These are phyloP conservation scores for Cygnus atratus DNA, from an alignment of 2,113 vertebrate species.

Conservation along the genomic window DNA sequence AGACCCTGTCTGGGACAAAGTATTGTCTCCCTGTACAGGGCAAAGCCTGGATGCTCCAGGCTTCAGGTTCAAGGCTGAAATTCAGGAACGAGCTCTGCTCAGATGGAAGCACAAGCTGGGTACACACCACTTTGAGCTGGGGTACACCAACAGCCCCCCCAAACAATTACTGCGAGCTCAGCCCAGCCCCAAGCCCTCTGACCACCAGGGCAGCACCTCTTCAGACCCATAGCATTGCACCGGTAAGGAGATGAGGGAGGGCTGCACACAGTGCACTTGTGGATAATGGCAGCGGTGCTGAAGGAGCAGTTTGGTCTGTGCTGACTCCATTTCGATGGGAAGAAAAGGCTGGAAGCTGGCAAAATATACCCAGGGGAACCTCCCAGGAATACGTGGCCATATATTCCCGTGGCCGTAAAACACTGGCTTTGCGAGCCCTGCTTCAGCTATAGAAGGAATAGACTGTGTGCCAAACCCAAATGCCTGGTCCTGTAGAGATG, in stretches of 20 bases:
- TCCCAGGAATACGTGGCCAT: neutral
- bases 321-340: neutral
- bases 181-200: neutral
- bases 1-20: neutral
- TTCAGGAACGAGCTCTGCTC: neutral
- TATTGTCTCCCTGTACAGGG: neutral
- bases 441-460: neutral
- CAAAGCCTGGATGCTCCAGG: neutral
- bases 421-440: neutral
- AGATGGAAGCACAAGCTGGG: neutral
- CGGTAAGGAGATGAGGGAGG: neutral
- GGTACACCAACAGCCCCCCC: neutral
- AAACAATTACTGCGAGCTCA: neutral
- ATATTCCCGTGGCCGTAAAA: no score
- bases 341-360: neutral
- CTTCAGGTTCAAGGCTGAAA: neutral
- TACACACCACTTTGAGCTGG: neutral
- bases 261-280: neutral
- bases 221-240: neutral
- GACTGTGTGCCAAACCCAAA: neutral
- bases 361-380: neutral
- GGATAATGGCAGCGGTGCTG: neutral
- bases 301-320: neutral
- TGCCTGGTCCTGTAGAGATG: neutral
- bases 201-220: neutral